These are phyloP conservation scores for Aepyceros melampus DNA, from an alignment of 2,113 vertebrate genomes.

Conservation along the genomic window DNA sequence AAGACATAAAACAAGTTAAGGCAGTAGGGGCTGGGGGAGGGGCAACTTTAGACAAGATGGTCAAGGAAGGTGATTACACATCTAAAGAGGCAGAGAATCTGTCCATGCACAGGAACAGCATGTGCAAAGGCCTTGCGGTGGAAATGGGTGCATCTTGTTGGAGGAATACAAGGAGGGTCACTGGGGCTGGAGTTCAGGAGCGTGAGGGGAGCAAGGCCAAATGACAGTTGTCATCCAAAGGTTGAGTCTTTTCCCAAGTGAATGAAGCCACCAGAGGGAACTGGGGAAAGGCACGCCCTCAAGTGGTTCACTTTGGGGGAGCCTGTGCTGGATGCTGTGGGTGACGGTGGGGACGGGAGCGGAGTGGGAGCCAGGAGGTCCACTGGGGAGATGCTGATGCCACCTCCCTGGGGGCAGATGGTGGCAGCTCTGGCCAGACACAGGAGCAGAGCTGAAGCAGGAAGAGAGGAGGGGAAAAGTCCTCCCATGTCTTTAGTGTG, in stretches of 20 bases:
- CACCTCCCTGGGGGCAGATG: not conserved
- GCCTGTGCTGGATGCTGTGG: not conserved
- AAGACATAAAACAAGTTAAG: not conserved
- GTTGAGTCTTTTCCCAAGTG: not conserved
- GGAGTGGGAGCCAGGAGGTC: not conserved
- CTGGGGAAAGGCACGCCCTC: rapidly evolving
- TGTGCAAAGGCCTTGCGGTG: not conserved
- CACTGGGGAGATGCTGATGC: not conserved
- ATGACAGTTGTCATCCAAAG: not conserved
- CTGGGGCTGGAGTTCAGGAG: not conserved
- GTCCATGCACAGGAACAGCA: not conserved
- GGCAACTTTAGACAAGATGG: too few species aligned
- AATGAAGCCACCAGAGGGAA: not conserved
- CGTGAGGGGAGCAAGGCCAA: not conserved
- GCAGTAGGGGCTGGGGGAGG: not conserved
- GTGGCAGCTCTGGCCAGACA: not conserved
- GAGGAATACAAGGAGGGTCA: not conserved
- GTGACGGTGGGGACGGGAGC: not conserved
- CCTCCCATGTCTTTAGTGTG: rapidly evolving
- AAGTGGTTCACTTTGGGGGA: rapidly evolving
- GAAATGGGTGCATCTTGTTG: not conserved
- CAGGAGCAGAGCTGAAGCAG: not conserved
- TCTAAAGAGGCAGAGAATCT: not conserved
- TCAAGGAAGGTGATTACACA: not conserved
- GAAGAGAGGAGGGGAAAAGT: not conserved